Evolutionary conservation across 2,113 vertebrate genomes (phyloP).

Genomic region (Barbus barbus): DNA sequence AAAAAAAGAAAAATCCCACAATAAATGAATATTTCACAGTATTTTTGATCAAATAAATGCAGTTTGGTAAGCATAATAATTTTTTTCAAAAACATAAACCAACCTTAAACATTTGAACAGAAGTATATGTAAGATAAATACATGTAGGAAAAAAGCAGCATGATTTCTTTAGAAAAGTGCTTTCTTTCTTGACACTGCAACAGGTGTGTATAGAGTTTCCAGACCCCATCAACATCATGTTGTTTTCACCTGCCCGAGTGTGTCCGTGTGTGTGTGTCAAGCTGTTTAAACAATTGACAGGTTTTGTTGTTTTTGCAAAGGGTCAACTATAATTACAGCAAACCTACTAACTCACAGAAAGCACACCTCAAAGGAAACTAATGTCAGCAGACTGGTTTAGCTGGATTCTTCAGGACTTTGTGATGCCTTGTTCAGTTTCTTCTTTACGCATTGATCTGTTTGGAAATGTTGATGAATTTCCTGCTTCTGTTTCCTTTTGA

Average conservation of each 20-base stretch:
- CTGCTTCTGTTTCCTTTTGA: background rate
- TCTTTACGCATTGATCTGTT: background rate
- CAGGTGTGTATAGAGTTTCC: conserved; percentile 67
- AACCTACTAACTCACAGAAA: background rate
- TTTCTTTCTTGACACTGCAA: conserved; percentile 45
- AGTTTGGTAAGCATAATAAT: no score
- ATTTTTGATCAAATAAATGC: no score
- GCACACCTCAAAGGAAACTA: background rate
- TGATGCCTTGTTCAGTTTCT: conserved; percentile 13
- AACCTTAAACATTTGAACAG: no score
- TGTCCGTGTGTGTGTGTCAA: conserved; percentile 49
- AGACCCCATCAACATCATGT: conserved; percentile 59
- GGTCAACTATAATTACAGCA: conserved; percentile 27
- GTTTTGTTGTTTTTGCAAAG: background rate
- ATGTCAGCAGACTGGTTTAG: conserved; percentile 14
- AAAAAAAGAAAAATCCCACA: no score
- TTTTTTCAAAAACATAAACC: no score
- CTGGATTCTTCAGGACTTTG: conserved; percentile 8
- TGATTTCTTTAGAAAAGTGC: background rate
- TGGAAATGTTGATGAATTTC: background rate
- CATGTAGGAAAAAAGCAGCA: background rate
- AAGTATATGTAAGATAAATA: background rate
- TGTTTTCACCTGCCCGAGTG: conserved; percentile 54
- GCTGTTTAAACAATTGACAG: conserved; percentile 67
- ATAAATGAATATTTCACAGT: no score